phyloP scores from a whole-genome alignment of 2,797 vertebrate species.

The Oryzias sinensis region DNA sequence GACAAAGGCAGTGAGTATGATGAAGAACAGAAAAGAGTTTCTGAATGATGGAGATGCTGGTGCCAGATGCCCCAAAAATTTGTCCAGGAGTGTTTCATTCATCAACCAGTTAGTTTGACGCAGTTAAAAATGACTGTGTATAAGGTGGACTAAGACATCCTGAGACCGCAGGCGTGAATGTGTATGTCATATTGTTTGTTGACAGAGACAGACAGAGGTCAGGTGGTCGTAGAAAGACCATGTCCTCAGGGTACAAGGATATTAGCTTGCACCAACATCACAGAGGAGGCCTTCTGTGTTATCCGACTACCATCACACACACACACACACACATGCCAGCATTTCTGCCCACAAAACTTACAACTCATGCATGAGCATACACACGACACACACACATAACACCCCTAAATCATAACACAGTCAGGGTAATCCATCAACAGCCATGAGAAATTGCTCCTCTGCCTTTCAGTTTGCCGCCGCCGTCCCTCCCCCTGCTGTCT shows the following conservation, averaged over 20 bases:
- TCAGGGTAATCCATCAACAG: constrained; percentile 65
- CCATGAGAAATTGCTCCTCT: constrained; percentile 45
- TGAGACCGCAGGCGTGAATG: constrained; percentile 10
- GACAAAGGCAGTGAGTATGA: constrained; percentile 42
- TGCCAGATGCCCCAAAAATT: constrained; percentile 13
- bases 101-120: constrained; percentile 16
- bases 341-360: constrained; percentile 57
- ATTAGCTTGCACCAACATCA: constrained; percentile 73
- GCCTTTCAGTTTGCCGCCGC: constrained; percentile 24
- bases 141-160: constrained; percentile 17
- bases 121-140: not conserved
- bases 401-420: constrained; percentile 59
- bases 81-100: not conserved
- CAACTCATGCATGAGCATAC: constrained; percentile 65
- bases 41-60: constrained; percentile 11
- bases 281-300: constrained; percentile 64
- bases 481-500: constrained; percentile 28
- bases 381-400: constrained; percentile 60
- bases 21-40: constrained; percentile 24
- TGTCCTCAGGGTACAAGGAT: constrained; percentile 65
- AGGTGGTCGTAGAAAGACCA: constrained; percentile 61
- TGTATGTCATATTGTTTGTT: constrained; percentile 29
- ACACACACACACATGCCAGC: constrained; percentile 38
- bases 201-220: constrained; percentile 69
- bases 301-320: constrained; percentile 58